Conservation (phyloP, 2,888 invertebrate species). For the Drosophila siamana region DNA sequence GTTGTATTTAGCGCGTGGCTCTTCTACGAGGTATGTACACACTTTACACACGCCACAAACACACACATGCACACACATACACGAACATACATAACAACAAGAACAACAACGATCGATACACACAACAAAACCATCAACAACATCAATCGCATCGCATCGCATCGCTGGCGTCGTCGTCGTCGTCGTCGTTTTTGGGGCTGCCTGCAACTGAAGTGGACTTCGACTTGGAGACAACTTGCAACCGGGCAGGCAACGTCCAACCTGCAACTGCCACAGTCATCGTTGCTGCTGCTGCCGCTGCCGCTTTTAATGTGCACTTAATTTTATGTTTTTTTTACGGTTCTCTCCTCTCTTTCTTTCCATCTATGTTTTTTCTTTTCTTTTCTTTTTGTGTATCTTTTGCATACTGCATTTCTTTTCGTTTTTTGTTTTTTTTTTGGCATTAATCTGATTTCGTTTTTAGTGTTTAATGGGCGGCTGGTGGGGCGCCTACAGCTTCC, state of each 20-base stretch:
- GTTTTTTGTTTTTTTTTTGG: conserved; percentile 62
- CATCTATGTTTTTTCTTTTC: conserved; percentile 26
- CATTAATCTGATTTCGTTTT: conserved; percentile 83
- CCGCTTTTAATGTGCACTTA: conserved; percentile 47
- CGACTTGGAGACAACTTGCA: too few relatives aligned
- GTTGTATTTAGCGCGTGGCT: conserved; percentile 95
- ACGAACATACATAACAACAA: conserved; percentile 11
- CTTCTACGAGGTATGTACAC: conserved; percentile 93
- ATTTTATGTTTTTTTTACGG: conserved; percentile 46
- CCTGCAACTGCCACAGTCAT: neutral
- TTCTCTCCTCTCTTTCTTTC: conserved; percentile 30
- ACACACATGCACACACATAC: conserved; percentile 19
- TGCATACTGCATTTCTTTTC: conserved; percentile 31
- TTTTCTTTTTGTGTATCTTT: conserved; percentile 14
- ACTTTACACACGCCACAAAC: neutral
- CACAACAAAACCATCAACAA: conserved; percentile 13
- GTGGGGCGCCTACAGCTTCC: conserved; percentile 95
- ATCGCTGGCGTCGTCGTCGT: conserved; percentile 53
- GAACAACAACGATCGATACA: conserved; percentile 17
- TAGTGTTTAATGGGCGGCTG: conserved; percentile 96
- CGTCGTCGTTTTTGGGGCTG: too few relatives aligned
- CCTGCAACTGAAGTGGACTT: conserved; percentile 2
- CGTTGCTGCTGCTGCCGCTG: conserved; percentile 8
- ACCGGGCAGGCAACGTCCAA: conserved; percentile 1
- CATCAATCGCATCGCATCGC: conserved; percentile 30